Conservation (phyloP, 2,113 vertebrate species). For the Marcusenius ussheri region DNA sequence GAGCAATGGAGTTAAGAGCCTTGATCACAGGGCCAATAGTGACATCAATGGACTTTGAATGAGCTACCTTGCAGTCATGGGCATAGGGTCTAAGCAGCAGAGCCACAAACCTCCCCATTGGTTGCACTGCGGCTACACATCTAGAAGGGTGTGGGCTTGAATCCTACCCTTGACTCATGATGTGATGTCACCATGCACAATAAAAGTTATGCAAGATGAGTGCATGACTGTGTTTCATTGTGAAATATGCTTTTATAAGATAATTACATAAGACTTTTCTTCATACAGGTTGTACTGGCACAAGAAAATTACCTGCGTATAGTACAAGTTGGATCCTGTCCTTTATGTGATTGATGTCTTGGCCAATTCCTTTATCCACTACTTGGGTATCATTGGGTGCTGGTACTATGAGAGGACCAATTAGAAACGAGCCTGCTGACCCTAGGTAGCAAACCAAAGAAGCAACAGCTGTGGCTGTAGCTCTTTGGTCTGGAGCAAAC, state of each 20-base stretch:
- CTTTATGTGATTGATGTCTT: constrained; percentile 59
- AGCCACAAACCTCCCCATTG: not conserved
- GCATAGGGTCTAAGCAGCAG: not conserved
- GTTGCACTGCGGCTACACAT: not conserved
- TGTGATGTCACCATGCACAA: not conserved
- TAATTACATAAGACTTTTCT: not conserved
- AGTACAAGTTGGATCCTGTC: constrained; percentile 82
- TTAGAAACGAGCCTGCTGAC: constrained; percentile 71
- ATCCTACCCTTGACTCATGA: not conserved
- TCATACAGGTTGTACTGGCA: not conserved
- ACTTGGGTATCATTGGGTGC: constrained; percentile 72
- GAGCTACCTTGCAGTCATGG: not conserved
- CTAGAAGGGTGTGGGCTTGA: not conserved
- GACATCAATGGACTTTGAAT: not conserved
- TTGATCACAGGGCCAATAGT: not conserved
- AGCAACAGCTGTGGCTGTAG: constrained; percentile 88
- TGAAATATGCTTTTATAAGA: not conserved
- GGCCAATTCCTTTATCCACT: constrained; percentile 6
- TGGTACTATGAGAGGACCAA: constrained; percentile 84
- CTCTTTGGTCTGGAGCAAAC: constrained; percentile 90
- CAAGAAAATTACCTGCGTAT: constrained; percentile 71
- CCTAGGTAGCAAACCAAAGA: constrained; percentile 82
- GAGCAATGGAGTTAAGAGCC: not conserved
- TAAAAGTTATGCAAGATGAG: not conserved
- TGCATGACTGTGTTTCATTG: not conserved